Percentiles rank a stretch among this genome's conserved stretches.
These are phyloP conservation scores for Rotaria macrura DNA, from an alignment of 2,888 invertebrate genomes.

Conservation along the genomic window DNA sequence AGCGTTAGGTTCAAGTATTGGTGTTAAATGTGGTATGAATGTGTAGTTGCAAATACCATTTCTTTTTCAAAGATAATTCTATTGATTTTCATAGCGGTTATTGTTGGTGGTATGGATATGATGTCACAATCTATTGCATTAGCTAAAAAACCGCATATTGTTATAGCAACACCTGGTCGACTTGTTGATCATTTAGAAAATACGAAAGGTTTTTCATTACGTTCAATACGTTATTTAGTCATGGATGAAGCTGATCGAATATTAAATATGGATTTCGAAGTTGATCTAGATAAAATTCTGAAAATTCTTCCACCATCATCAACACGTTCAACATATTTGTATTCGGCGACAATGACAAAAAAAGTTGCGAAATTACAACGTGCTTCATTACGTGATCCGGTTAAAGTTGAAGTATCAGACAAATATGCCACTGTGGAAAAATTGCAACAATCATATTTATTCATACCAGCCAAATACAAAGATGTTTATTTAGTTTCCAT, in stretches of 20 bases:
- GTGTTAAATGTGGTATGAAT: constrained; percentile 61
- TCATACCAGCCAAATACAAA: constrained; percentile 90
- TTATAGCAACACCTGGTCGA: constrained; percentile 86
- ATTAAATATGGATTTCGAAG: constrained; percentile 95
- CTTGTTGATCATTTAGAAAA: constrained; percentile 90
- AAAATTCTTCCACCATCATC: constrained; percentile 83
- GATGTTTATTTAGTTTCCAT: constrained; percentile 90
- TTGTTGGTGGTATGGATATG: constrained; percentile 99
- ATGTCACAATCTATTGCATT: constrained; percentile 77
- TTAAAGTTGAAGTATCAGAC: constrained; percentile 82
- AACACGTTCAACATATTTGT: constrained; percentile 70
- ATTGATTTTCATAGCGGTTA: constrained; percentile 59
- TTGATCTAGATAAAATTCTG: constrained; percentile 78
- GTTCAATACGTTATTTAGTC: constrained; percentile 75
- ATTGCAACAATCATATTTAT: constrained; percentile 81
- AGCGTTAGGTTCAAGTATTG: constrained; percentile 75
- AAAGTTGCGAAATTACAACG: constrained; percentile 79
- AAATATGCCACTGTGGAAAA: constrained; percentile 97
- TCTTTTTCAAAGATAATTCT: no score
- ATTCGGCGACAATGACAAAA: constrained; percentile 97
- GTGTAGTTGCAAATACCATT: no score
- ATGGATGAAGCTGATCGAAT: constrained; percentile 99
- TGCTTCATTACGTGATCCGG: constrained; percentile 82
- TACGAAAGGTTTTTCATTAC: constrained; percentile 87
- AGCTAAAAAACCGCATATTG: constrained; percentile 88